Conservation (phyloP, 2,113 vertebrate species). For the Campylorhamphus procurvoides region DNA sequence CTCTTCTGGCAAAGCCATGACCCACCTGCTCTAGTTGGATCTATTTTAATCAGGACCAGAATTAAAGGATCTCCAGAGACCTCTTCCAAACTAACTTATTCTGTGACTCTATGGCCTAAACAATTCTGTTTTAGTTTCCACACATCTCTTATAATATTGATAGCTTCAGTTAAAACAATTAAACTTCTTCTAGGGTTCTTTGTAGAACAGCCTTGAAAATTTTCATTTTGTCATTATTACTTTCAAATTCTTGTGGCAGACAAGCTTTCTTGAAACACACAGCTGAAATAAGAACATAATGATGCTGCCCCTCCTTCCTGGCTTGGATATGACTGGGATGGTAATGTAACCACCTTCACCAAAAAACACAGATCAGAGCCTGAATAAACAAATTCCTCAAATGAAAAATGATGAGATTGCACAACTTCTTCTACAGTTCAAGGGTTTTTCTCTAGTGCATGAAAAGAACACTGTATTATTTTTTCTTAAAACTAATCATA, state of each 20-base stretch:
- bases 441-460: background rate
- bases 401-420: background rate
- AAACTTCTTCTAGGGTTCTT: background rate
- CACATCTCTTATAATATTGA: background rate
- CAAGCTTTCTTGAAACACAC: slow-evolving; percentile 74
- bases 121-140: background rate
- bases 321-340: slow-evolving; percentile 60
- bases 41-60: background rate
- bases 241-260: slow-evolving; percentile 62
- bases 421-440: background rate
- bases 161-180: background rate
- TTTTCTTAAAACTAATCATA: background rate
- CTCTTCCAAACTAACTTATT: background rate
- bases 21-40: background rate
- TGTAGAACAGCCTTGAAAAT: background rate
- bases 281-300: slow-evolving; percentile 72
- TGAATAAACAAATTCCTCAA: background rate
- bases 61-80: background rate
- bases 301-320: slow-evolving; percentile 67
- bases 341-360: background rate
- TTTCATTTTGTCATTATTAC: background rate
- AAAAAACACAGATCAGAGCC: background rate
- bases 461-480: background rate
- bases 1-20: background rate
- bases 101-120: background rate